Conservation (phyloP, 2,797 vertebrate species). For the Danio choprae region DNA sequence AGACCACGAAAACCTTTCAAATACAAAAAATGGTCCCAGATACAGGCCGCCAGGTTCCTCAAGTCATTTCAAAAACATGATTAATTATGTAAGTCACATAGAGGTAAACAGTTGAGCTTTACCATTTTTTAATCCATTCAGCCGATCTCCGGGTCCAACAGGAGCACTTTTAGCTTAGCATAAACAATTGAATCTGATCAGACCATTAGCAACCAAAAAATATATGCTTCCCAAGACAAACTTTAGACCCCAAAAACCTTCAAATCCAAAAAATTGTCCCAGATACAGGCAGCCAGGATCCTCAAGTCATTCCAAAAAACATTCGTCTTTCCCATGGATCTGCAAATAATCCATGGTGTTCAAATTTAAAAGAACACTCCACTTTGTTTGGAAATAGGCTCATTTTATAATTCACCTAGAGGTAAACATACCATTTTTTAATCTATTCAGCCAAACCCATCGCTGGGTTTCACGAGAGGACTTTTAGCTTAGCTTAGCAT, state of each 20-base stretch:
- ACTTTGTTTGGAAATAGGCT: no score
- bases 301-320: not conserved
- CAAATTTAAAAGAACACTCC: no score
- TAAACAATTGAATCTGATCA: no score
- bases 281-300: not conserved
- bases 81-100: no score
- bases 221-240: not conserved
- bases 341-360: not conserved
- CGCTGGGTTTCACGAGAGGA: no score
- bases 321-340: not conserved
- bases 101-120: conserved; percentile 19
- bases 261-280: not conserved
- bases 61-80: not conserved
- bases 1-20: not conserved
- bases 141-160: no score
- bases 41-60: not conserved
- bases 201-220: conserved; percentile 13
- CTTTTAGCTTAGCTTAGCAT: no score
- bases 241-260: not conserved
- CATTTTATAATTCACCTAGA: no score
- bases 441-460: no score
- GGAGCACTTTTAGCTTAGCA: no score
- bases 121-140: no score
- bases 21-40: not conserved
- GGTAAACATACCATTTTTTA: no score